Evolutionary conservation across 2,797 vertebrate species (phyloP).

Genomic region (Amblyopsis hoosieri): DNA sequence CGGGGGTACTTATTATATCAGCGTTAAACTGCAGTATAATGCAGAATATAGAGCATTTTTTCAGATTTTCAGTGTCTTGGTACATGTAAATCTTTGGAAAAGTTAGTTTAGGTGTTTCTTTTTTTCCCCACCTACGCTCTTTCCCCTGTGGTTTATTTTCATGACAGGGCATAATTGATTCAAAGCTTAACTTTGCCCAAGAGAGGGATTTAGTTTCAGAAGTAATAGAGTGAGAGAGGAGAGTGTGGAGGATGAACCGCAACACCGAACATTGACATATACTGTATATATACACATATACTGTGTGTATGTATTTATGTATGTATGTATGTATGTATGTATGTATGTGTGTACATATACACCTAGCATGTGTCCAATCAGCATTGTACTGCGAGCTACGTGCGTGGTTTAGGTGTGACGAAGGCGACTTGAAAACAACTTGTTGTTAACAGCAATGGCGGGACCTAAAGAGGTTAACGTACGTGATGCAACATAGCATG

Average conservation of each 20-base stretch:
- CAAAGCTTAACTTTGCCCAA: constrained; percentile 35
- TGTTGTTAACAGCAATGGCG: too few relatives aligned
- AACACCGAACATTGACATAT: constrained; percentile 26
- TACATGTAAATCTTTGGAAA: neutral
- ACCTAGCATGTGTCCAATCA: too few relatives aligned
- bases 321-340: constrained; percentile 22
- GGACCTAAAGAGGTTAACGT: too few relatives aligned
- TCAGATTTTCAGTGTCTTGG: neutral
- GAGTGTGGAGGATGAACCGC: constrained; percentile 25
- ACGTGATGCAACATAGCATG: too few relatives aligned
- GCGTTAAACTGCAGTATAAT: too few relatives aligned
- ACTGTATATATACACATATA: neutral
- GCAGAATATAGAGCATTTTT: constrained; percentile 1
- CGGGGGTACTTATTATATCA: too few relatives aligned
- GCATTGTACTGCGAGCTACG: too few relatives aligned
- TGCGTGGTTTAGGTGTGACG: too few relatives aligned
- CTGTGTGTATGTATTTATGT: too few relatives aligned
- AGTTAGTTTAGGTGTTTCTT: constrained; percentile 28
- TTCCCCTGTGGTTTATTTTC: constrained; percentile 31
- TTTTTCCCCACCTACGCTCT: constrained; percentile 13
- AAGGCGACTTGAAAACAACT: too few relatives aligned
- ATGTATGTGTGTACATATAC: too few relatives aligned
- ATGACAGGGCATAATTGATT: constrained; percentile 45
- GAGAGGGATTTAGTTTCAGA: constrained; percentile 45
- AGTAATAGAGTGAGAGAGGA: constrained; percentile 27